A percentile compares a stretch with the other conserved stretches of the same genome.
Evolutionary conservation across 53 echinoderm and acorn worm species (phyloP).

Genomic region (Actinopyga echinites): DNA sequence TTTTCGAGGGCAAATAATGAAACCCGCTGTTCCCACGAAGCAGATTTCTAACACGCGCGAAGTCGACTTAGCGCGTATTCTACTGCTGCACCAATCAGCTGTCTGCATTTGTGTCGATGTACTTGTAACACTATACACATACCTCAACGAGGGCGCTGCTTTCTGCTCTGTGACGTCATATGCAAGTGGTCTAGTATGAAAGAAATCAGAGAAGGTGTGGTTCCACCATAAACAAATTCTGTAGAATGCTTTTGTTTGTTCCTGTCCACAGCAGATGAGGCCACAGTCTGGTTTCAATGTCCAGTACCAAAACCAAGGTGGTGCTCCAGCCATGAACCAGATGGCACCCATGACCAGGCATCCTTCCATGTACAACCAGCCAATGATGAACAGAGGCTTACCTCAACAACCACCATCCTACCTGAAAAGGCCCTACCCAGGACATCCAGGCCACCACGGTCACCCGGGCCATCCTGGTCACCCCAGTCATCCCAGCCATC

Average conservation of each 20-base stretch:
- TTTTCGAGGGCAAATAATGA: no score
- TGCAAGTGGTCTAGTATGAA: no score
- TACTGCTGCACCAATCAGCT: no score
- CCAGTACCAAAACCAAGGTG: slow-evolving; percentile 71
- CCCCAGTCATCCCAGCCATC: slow-evolving; percentile 21
- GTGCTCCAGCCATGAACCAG: slow-evolving; percentile 75
- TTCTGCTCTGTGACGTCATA: no score
- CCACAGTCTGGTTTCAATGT: slow-evolving; percentile 75
- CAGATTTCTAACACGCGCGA: no score
- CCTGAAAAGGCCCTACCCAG: slow-evolving; percentile 92
- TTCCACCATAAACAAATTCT: no score
- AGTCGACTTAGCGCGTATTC: no score
- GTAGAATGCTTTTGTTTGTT: neutral
- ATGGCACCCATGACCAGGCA: slow-evolving; percentile 75
- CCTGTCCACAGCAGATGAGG: slow-evolving; percentile 72
- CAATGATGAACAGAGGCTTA: slow-evolving; percentile 63
- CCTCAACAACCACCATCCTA: slow-evolving; percentile 70
- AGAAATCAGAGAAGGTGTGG: no score
- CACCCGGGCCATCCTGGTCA: slow-evolving; percentile 41
- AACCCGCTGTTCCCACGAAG: no score
- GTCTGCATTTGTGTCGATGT: no score
- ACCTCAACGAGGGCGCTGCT: no score
- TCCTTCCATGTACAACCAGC: slow-evolving; percentile 66
- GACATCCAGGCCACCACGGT: slow-evolving; percentile 62
- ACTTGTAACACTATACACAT: no score